A percentile compares a stretch with the other conserved stretches of the same genome.
Evolutionary conservation across 2,888 invertebrate species (phyloP).

Genomic region (Seira ritae): DNA sequence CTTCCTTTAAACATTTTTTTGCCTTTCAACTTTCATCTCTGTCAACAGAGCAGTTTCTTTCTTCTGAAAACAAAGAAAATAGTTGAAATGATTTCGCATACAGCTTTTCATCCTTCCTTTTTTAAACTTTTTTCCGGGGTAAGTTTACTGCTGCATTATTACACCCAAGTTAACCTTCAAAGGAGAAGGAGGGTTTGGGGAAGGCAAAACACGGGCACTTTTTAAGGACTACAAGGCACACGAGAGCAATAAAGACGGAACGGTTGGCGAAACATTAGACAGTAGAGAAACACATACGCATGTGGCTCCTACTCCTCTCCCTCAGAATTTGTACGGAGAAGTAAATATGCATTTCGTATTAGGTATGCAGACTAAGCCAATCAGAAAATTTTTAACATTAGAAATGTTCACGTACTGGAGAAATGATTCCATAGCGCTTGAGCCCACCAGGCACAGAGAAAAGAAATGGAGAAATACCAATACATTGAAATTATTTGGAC

Average conservation of each 20-base stretch:
- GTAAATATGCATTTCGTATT: too few relatives aligned
- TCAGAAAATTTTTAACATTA: too few relatives aligned
- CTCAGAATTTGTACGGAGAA: too few relatives aligned
- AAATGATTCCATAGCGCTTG: too few relatives aligned
- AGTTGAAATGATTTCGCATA: background rate
- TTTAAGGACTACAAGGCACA: conserved; percentile 28
- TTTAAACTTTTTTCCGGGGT: background rate
- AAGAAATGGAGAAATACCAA: too few relatives aligned
- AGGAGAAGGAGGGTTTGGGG: background rate
- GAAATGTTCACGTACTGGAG: too few relatives aligned
- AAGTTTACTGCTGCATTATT: background rate
- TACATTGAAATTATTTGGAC: too few relatives aligned
- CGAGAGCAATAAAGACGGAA: conserved; percentile 46
- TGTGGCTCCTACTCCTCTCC: background rate
- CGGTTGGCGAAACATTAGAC: conserved; percentile 25
- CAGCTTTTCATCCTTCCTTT: background rate
- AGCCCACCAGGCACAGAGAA: too few relatives aligned
- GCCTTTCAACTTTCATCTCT: background rate
- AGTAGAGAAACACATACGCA: conserved; percentile 2
- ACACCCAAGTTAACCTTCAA: conserved; percentile 8
- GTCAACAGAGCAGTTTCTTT: background rate
- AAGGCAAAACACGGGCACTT: background rate
- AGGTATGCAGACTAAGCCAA: too few relatives aligned
- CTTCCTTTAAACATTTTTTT: background rate
- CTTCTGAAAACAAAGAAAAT: background rate